phyloP scores from a whole-genome alignment of 2,113 vertebrate genomes.

The Alouatta palliata region DNA sequence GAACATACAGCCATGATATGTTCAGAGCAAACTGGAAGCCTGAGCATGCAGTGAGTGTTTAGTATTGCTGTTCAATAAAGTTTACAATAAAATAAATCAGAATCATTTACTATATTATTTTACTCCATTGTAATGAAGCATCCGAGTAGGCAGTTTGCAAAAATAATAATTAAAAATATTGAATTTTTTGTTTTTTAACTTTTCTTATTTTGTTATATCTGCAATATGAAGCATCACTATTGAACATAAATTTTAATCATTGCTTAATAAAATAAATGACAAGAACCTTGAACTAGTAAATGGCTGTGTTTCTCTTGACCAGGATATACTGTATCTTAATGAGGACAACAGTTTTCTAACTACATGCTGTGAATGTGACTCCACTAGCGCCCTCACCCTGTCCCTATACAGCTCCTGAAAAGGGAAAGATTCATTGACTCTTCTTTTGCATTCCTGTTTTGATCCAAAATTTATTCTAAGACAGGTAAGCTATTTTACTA shows the following conservation, averaged over 20 bases:
- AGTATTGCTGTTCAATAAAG: neutral
- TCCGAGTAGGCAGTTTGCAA: neutral
- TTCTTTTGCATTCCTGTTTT: neutral
- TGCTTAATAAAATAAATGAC: neutral
- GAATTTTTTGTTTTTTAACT: neutral
- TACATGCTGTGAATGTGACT: neutral
- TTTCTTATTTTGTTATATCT: neutral
- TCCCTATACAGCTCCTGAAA: neutral
- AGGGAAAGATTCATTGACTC: neutral
- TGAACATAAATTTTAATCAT: neutral
- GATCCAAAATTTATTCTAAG: neutral
- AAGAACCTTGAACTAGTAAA: neutral
- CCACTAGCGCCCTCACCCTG: fast-evolving
- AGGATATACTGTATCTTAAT: neutral
- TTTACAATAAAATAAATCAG: neutral
- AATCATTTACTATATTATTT: neutral
- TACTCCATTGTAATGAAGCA: neutral
- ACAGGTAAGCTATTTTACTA: neutral
- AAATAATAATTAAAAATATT: neutral
- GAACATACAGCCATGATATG: neutral
- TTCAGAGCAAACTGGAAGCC: neutral
- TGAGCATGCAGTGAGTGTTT: neutral
- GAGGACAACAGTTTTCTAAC: neutral
- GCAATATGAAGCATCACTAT: neutral
- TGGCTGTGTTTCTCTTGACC: neutral